Base-by-base conservation (phyloP, 2,888 invertebrate species). In the Pantelozetes paolii region DNA sequence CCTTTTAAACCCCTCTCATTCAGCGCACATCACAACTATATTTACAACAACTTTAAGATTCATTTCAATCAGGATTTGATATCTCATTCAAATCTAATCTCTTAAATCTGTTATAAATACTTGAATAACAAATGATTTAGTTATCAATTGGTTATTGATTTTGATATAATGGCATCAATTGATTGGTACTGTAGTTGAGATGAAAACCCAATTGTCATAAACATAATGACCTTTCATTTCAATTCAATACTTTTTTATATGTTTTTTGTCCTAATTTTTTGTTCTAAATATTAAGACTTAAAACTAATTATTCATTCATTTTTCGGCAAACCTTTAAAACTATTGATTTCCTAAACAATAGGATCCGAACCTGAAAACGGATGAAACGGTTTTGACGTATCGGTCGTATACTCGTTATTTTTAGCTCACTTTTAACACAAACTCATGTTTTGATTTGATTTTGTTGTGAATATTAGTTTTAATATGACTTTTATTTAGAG, bases 401-500 rank as follows among this genome's bases (percentile, higher is more conserved):
- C 54, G 54, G 54, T 54, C 54, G 23, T 54, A 54, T 8, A 23
- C 5, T 54, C 23, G 54, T 26, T 54, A 54, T 54, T 54, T 54
- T 54, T 54, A 54, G 54, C 9, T 54, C 54, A 26, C 23, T 54
- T 54, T 11, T 0, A 50, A 50, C 20, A 11, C 50, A 11, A n/a
- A 54, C 23, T 23, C 6, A 54, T 54, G 13, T 26, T 54, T 23
- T 9, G 9, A 54, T 13, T 54, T n/a, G n/a, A n/a, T n/a, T n/a
- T n/a, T 9, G 13, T 26, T 8, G 32, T 28, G 30, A 59, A 59
- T 59, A 59, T 59, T 8, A n/a, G 26, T 28, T 59, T 59, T 28
- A 59, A 59, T 59, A 30, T 59, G 59, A 59, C 20, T 28, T 28
- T 59, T 28, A 59, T 59, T 59, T 59, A 59, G 59, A 59, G 59